These are phyloP conservation scores for Trissolcus japonicus DNA, from an alignment of 2,888 invertebrate genomes.

Conservation along the genomic window DNA sequence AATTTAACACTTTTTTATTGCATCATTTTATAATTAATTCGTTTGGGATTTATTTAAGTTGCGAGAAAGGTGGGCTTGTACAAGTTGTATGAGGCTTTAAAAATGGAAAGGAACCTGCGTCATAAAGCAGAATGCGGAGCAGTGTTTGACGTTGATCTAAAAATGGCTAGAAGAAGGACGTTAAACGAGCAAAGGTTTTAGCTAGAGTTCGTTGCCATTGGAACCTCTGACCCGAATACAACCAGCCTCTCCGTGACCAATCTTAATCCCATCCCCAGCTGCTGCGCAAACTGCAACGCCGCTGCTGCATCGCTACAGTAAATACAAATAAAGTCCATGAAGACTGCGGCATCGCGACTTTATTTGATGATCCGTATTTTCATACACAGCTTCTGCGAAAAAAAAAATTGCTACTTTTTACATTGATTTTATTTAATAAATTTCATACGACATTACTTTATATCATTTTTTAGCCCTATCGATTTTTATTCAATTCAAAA, in stretches of 20 bases:
- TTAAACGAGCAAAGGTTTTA: conserved; percentile 20
- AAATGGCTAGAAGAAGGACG: conserved; percentile 24
- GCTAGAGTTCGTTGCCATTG: conserved; percentile 60
- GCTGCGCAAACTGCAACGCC: conserved; percentile 34
- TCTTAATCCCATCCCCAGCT: conserved; percentile 48
- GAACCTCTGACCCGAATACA: conserved; percentile 66
- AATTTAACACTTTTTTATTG: not conserved
- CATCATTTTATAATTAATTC: not conserved
- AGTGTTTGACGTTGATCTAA: conserved; percentile 12
- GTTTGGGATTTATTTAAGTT: not conserved
- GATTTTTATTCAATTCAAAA: too few relatives aligned
- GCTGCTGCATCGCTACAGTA: conserved; percentile 8
- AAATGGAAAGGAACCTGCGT: conserved; percentile 14
- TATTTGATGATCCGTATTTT: too few relatives aligned
- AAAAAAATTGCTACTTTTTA: too few relatives aligned
- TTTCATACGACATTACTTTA: too few relatives aligned
- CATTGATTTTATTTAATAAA: too few relatives aligned
- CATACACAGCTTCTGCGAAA: too few relatives aligned
- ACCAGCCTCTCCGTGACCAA: conserved; percentile 52
- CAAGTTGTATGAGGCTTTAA: conserved; percentile 6
- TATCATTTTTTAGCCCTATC: too few relatives aligned
- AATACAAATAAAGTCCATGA: conserved; percentile 23
- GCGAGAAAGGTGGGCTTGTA: not conserved
- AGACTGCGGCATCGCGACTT: conserved; percentile 2
- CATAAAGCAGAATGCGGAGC: conserved; percentile 29